Conservation (phyloP, 2,797 vertebrate genomes). For the Enteromius radiatus region DNA sequence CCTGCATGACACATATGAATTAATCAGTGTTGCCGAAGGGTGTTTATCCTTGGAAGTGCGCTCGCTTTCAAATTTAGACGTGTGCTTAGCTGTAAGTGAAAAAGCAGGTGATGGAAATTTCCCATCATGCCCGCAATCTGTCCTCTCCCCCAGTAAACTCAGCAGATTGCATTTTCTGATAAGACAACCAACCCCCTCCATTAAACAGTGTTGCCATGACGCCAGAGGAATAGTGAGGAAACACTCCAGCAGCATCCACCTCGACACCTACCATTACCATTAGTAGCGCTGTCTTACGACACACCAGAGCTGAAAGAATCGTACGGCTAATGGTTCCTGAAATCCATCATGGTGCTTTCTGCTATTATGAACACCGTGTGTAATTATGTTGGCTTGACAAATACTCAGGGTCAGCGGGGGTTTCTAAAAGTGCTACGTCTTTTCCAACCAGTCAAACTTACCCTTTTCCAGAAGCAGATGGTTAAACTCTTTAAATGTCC, state of each 20-base stretch:
- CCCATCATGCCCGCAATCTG: slow-evolving; percentile 48
- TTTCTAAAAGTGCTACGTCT: neutral
- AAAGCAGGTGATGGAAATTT: slow-evolving; percentile 51
- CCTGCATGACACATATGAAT: slow-evolving; percentile 25
- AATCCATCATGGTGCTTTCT: slow-evolving; percentile 24
- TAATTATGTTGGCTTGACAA: slow-evolving; percentile 4
- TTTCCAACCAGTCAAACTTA: neutral
- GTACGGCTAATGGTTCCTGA: neutral
- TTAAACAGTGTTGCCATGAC: slow-evolving; percentile 53
- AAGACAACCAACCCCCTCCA: slow-evolving; percentile 54
- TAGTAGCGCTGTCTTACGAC: neutral
- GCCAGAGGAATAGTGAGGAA: slow-evolving; percentile 40
- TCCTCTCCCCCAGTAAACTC: slow-evolving; percentile 53
- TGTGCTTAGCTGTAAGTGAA: slow-evolving; percentile 41
- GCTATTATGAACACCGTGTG: neutral
- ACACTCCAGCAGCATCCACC: slow-evolving; percentile 33
- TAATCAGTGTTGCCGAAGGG: slow-evolving; percentile 29
- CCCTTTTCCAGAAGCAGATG: neutral
- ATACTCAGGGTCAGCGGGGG: neutral
- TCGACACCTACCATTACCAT: slow-evolving; percentile 25
- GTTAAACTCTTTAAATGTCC: neutral
- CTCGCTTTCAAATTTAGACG: slow-evolving; percentile 33
- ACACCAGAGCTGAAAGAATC: neutral
- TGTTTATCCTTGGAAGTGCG: slow-evolving; percentile 29
- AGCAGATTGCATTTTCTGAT: slow-evolving; percentile 66